Evolutionary conservation across 2,113 vertebrate genomes (phyloP).

Genomic region (Coryphaenoides rupestris): DNA sequence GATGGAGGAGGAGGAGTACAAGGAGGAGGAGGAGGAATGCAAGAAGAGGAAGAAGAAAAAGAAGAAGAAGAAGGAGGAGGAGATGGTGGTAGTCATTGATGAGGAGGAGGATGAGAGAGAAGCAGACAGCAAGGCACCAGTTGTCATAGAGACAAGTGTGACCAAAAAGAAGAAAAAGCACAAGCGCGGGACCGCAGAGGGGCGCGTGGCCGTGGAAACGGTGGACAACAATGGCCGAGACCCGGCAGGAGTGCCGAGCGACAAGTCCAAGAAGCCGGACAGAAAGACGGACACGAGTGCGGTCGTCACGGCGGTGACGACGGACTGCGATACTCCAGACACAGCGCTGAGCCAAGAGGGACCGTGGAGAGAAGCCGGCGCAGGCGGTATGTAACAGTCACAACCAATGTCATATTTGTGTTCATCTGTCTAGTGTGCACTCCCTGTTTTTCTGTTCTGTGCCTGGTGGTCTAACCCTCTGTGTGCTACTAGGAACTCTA

Average conservation of each 20-base stretch:
- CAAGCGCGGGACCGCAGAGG: background rate
- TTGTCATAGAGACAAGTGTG: background rate
- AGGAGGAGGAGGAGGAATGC: background rate
- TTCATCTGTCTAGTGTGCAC: background rate
- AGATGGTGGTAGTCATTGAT: background rate
- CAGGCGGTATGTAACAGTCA: no score
- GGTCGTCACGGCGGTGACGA: no score
- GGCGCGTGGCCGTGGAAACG: background rate
- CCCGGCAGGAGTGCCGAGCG: no score
- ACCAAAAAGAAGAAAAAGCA: conserved; percentile 1
- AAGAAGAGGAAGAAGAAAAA: background rate
- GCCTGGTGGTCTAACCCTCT: background rate
- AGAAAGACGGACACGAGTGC: background rate
- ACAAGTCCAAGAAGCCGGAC: background rate
- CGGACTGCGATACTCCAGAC: no score
- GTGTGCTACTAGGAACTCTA: background rate
- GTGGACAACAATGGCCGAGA: background rate
- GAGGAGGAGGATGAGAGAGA: background rate
- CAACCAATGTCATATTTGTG: no score
- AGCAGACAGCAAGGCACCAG: background rate
- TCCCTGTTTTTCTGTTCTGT: background rate
- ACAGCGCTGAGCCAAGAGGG: no score
- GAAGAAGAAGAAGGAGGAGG: background rate
- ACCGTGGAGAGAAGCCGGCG: no score
- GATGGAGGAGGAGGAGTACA: no score